Evolutionary conservation across 1,140 invertebrate species (phyloP).

Genomic region (Coelopa frigida): DNA sequence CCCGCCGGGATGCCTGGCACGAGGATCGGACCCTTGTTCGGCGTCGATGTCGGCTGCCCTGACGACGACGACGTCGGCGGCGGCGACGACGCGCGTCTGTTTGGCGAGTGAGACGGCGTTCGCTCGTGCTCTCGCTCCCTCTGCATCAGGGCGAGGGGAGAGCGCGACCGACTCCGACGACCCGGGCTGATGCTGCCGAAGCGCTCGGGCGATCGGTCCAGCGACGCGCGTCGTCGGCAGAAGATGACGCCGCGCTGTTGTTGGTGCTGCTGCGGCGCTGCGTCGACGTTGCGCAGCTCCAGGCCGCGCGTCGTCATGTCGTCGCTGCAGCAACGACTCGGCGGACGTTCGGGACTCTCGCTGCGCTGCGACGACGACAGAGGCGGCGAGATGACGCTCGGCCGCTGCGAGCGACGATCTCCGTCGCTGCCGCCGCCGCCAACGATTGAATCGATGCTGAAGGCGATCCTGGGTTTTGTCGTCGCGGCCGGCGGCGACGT

Average conservation of each 20-base stretch:
- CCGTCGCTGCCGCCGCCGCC: conserved; percentile 51
- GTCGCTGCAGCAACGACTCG: conserved; percentile 3
- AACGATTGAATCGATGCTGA: conserved; percentile 91
- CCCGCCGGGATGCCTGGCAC: conserved; percentile 48
- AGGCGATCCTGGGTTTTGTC: conserved; percentile 87
- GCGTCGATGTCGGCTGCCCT: conserved; percentile 6
- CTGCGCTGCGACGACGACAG: conserved; percentile 17
- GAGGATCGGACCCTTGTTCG: conserved; percentile 44
- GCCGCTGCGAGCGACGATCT: conserved; percentile 17
- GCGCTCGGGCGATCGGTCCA: conserved; percentile 19
- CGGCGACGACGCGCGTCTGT: conserved; percentile 15
- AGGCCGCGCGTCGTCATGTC: too few species aligned
- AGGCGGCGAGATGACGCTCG: conserved; percentile 31
- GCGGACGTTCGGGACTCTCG: conserved; percentile 22
- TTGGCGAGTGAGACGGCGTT: background rate
- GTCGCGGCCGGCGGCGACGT: conserved; percentile 45
- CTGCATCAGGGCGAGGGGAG: conserved; percentile 34
- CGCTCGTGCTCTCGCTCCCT: background rate
- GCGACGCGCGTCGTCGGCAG: conserved; percentile 26
- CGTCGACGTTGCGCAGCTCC: too few species aligned
- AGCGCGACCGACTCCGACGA: conserved; percentile 26
- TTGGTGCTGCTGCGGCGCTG: conserved; percentile 15
- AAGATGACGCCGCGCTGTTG: conserved; percentile 25
- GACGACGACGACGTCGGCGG: conserved; percentile 18
- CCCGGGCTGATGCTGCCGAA: conserved; percentile 11